Evolutionary conservation across 1,140 invertebrate species (phyloP), one percentile per base, ranked within the genome.

Genomic region (Amphibalanus amphitrite): DNA sequence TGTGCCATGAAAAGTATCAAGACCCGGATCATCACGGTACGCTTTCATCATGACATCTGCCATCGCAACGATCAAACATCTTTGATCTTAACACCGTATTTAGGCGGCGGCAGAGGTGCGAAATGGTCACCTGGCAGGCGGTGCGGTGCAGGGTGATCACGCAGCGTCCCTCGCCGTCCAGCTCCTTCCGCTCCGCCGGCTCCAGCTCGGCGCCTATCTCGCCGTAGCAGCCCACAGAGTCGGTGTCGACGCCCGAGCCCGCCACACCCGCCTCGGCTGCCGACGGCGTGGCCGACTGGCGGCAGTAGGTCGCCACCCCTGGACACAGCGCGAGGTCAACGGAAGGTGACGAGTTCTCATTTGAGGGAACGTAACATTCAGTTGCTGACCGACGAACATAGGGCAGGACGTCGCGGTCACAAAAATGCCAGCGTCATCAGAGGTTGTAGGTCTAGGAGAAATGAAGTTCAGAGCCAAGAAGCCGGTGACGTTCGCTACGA

Each of bases 111-210:
- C 47, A 20, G 47, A 59, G 1, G 47, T 59, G 6, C 17, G 13
- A 59, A 59, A 20, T 59, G 47, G 10, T 20, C 1, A 59, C 47
- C 47, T 59, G 47, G 23, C 47, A 59, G 6, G 10, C 13, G 1
- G 20, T 20, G 79, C 74, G 73, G 74, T 84, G 83, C 67, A 82
- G 79, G n/a, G 83, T 84, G 17, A 84, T 78, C 8, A 85, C 76
- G 70, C 78, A 74, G 72, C 84, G 74, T 25, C 84, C 83, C 77
- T 84, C 83, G 59, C 75, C 73, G 78, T 84, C 83, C 28, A 83
- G 73, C 29, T 76, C 69, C 26, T 78, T 73, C 0, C 82, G 73
- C 70, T 80, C 79, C 28, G 79, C 77, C 64, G 73, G 72, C 69
- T 74, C 74, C 69, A 80, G 81, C n/a, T 77, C 73, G 47, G 47